Conservation (phyloP, 2,113 vertebrate species). For the Thunnus thynnus region DNA sequence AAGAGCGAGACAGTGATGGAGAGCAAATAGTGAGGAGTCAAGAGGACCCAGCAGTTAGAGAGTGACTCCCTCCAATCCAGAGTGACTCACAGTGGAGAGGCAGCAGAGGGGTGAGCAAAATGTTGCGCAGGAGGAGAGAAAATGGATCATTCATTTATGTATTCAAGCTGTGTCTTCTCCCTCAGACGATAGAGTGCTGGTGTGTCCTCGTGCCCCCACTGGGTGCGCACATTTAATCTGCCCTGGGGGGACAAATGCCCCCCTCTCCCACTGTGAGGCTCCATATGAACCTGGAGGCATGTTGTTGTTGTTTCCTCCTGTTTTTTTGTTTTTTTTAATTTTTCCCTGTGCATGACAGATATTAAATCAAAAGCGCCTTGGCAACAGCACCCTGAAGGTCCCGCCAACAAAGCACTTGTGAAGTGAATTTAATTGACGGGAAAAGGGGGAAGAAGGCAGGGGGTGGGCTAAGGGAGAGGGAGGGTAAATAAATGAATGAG, state of each 20-base stretch:
- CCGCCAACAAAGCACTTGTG: slow-evolving; percentile 72
- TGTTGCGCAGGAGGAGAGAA: slow-evolving; percentile 34
- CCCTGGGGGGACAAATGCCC: slow-evolving; percentile 71
- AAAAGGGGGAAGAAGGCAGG: slow-evolving; percentile 21
- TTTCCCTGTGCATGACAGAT: slow-evolving; percentile 66
- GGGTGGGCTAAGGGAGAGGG: not conserved
- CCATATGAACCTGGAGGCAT: slow-evolving; percentile 63
- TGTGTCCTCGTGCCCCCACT: slow-evolving; percentile 65
- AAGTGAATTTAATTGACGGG: slow-evolving; percentile 72
- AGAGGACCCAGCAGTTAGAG: slow-evolving; percentile 43
- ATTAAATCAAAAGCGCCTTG: slow-evolving; percentile 79
- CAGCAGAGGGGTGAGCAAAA: slow-evolving; percentile 50
- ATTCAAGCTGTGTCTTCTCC: slow-evolving; percentile 69
- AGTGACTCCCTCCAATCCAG: slow-evolving; percentile 36
- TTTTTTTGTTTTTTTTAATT: slow-evolving; percentile 18
- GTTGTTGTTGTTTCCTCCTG: slow-evolving; percentile 62
- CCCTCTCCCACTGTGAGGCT: slow-evolving; percentile 59
- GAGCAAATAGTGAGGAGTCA: slow-evolving; percentile 38
- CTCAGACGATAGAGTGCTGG: slow-evolving; percentile 56
- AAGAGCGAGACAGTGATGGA: slow-evolving; percentile 58
- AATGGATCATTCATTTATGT: slow-evolving; percentile 71
- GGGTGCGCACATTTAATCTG: slow-evolving; percentile 60
- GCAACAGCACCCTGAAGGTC: slow-evolving; percentile 59
- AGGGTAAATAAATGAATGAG: slow-evolving; percentile 35
- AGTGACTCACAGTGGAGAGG: slow-evolving; percentile 38